Evolutionary conservation across 2,888 invertebrate genomes (phyloP).

Genomic region (Apodemia mormo): DNA sequence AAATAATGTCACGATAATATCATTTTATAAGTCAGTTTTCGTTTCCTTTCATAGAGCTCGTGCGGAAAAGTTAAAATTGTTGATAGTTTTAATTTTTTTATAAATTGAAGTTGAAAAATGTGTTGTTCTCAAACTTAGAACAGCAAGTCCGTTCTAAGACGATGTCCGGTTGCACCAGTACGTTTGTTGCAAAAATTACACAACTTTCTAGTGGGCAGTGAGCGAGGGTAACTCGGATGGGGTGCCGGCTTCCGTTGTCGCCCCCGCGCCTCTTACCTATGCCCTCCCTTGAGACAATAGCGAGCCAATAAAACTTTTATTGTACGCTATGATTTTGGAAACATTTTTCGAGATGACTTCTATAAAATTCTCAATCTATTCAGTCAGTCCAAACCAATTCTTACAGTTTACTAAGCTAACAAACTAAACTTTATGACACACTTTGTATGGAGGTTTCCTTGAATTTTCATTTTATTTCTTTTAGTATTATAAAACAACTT

Average conservation of each 20-base stretch:
- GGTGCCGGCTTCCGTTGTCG: constrained; percentile 39
- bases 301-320: constrained; percentile 76
- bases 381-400: constrained; percentile 52
- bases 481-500: constrained; percentile 9
- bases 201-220: constrained; percentile 47
- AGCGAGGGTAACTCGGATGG: constrained; percentile 36
- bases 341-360: constrained; percentile 71
- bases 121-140: constrained; percentile 12
- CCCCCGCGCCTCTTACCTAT: constrained; percentile 43
- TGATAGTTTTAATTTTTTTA: constrained; percentile 16
- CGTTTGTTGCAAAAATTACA: constrained; percentile 63
- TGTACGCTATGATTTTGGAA: constrained; percentile 71
- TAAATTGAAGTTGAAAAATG: constrained; percentile 9
- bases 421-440: constrained; percentile 37
- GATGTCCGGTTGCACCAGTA: constrained; percentile 48
- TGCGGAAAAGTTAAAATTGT: constrained; percentile 10
- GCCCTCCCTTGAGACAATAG: constrained; percentile 60
- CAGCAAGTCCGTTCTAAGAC: constrained; percentile 29
- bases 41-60: neutral
- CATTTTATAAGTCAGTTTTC: constrained; percentile 5
- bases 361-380: constrained; percentile 71
- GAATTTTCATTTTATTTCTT: constrained; percentile 14
- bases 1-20: too few species aligned
- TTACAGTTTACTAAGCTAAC: constrained; percentile 54
- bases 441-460: constrained; percentile 25